A percentile compares a stretch with the other conserved stretches of the same genome.
Evolutionary conservation across 2,888 invertebrate species (phyloP).

Genomic region (Eupithecia subfuscata): DNA sequence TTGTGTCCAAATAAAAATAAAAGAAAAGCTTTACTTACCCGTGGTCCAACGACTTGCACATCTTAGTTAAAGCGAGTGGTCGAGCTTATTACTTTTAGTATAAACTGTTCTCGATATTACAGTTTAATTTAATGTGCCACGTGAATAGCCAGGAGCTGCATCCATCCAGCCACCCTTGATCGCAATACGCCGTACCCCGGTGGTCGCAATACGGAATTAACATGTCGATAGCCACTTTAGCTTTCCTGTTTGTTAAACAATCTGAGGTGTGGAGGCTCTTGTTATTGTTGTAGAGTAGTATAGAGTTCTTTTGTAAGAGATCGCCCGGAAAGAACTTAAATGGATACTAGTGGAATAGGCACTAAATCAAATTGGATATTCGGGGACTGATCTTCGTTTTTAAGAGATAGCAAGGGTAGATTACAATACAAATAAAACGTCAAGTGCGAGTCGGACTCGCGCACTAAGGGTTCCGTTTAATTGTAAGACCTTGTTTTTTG

Average conservation of each 20-base stretch:
- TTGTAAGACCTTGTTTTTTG: no score
- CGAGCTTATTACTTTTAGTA: no score
- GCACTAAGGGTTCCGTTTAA: no score
- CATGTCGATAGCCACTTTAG: constrained; percentile 72
- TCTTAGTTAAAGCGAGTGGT: no score
- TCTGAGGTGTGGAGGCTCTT: constrained; percentile 31
- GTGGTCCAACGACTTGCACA: no score
- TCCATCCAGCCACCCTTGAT: constrained; percentile 3
- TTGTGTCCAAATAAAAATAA: no score
- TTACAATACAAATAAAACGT: no score
- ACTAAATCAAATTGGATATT: background rate
- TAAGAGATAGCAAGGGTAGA: background rate
- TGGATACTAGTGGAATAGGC: background rate
- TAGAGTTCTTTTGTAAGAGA: constrained; percentile 11
- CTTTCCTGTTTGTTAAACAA: constrained; percentile 59
- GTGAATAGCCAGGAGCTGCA: background rate
- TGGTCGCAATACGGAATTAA: constrained; percentile 65
- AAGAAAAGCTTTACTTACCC: no score
- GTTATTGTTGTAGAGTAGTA: constrained; percentile 11
- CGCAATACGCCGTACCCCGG: constrained; percentile 38
- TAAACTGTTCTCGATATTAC: no score
- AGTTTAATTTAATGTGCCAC: background rate
- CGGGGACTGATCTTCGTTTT: background rate
- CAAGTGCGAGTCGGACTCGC: no score
- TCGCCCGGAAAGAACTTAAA: background rate